Conservation (phyloP, 2,113 vertebrate species). For the Connochaetes taurinus region DNA sequence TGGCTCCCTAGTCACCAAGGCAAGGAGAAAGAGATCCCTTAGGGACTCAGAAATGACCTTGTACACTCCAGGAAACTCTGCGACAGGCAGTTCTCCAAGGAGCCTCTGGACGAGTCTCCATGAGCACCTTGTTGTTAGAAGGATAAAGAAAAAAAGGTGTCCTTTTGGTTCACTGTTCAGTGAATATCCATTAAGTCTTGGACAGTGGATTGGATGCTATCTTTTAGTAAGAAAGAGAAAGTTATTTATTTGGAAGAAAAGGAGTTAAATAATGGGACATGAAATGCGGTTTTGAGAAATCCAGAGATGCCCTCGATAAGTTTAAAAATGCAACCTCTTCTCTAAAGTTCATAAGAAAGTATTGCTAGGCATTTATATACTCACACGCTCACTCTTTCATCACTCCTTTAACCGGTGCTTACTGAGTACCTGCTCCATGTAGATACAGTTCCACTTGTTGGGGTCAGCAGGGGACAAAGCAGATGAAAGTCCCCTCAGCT, state of each 20-base stretch:
- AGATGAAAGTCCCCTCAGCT: neutral
- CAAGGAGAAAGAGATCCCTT: neutral
- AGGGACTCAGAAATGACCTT: neutral
- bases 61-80: neutral
- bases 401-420: neutral
- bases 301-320: neutral
- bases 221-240: neutral
- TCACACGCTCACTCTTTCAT: neutral
- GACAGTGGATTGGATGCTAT: neutral
- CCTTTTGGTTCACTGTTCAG: neutral
- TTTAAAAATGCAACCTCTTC: neutral
- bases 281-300: neutral
- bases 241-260: neutral
- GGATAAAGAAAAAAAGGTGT: neutral
- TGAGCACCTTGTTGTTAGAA: neutral
- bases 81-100: neutral
- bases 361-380: neutral
- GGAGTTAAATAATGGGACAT: constrained; percentile 5
- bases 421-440: neutral
- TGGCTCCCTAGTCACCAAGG: neutral
- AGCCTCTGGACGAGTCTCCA: neutral
- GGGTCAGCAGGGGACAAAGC: neutral
- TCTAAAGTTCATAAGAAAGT: neutral
- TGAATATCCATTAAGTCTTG: neutral
- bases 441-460: neutral